phyloP scores from a whole-genome alignment of 2,797 vertebrate species.

The Sebastiscus tertius region DNA sequence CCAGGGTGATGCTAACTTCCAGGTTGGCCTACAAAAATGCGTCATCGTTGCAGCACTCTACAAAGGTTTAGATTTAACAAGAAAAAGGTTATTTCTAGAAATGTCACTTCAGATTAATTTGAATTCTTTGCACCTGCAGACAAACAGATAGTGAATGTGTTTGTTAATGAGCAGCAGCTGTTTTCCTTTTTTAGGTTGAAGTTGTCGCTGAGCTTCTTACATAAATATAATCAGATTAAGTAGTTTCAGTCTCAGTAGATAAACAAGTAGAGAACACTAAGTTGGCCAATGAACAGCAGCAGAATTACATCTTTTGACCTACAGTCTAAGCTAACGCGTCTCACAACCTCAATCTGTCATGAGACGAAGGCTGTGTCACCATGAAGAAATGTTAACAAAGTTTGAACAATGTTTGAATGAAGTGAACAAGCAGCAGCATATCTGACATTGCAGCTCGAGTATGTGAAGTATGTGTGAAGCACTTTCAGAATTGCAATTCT shows the following conservation, averaged over 20 bases:
- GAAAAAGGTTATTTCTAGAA: neutral
- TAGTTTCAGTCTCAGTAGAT: constrained; percentile 10
- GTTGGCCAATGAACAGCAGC: constrained; percentile 15
- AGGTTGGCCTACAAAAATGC: too few relatives aligned
- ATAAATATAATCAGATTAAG: constrained; percentile 17
- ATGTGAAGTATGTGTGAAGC: neutral
- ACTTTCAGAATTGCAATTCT: neutral
- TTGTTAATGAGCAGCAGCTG: neutral
- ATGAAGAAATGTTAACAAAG: neutral
- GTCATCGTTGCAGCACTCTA: too few relatives aligned
- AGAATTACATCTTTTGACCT: neutral
- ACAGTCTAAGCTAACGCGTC: neutral
- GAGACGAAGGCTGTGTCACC: neutral
- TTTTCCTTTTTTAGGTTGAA: neutral
- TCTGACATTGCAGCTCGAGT: neutral
- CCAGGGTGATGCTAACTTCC: fast-evolving
- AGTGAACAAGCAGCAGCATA: neutral
- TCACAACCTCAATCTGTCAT: neutral
- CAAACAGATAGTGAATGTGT: neutral
- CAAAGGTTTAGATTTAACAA: neutral
- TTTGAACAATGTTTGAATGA: too few relatives aligned
- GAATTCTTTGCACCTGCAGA: neutral
- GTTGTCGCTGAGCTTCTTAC: neutral
- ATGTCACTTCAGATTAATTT: neutral
- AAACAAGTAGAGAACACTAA: neutral